Evolutionary conservation across 2,888 invertebrate species (phyloP).

Genomic region (Spatulosminthurus flaviceps): DNA sequence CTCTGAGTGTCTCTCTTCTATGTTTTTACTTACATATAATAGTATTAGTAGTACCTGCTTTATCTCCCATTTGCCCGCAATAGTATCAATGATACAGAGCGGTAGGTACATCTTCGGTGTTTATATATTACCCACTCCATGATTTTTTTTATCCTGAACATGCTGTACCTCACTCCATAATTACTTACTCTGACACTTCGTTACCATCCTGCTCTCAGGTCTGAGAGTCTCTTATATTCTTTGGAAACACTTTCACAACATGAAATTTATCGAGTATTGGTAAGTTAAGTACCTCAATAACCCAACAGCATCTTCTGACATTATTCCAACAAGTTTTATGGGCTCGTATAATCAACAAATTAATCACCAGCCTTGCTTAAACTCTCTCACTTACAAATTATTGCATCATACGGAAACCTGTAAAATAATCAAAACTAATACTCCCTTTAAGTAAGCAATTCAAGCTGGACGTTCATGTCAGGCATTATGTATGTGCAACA

Average conservation of each 20-base stretch:
- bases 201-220: not conserved
- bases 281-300: not conserved
- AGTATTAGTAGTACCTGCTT: too few species aligned
- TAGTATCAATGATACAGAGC: not conserved
- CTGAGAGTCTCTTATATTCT: not conserved
- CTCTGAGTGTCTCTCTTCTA: too few species aligned
- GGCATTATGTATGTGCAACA: not conserved
- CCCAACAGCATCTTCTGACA: not conserved
- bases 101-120: not conserved
- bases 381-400: not conserved
- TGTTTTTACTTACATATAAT: not conserved
- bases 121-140: not conserved
- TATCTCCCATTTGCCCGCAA: not conserved
- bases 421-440: not conserved
- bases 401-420: not conserved
- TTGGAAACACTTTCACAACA: not conserved
- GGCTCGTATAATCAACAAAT: not conserved
- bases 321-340: not conserved
- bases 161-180: slow-evolving; percentile 8
- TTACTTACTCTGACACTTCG: slow-evolving; percentile 3
- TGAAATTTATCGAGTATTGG: not conserved
- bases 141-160: not conserved
- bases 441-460: slow-evolving; percentile 4
- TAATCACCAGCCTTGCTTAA: not conserved
- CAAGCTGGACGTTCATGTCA: not conserved